Base-by-base conservation (phyloP, 1,140 invertebrate genomes). In the Arion vulgaris region DNA sequence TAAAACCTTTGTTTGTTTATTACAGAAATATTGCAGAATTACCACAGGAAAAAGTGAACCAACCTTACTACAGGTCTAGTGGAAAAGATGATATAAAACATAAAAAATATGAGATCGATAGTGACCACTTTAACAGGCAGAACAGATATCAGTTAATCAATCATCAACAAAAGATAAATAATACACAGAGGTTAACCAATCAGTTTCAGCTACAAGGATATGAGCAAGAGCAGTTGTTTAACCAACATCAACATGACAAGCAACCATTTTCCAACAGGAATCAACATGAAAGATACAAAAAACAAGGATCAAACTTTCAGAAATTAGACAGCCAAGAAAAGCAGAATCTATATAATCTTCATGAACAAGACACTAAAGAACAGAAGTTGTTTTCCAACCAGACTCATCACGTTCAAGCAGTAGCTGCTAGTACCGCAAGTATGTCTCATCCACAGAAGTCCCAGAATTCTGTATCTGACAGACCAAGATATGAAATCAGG, bases 401-500 rank as follows among this genome's bases (percentile, higher is more conserved):
- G 7, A 28, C 7, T 66, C 19, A 32, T 34, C 28, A n/a, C 28
- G 28, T 32, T 66, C n/a, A 28, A 66, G 62, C 62, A 66, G 28
- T 28, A 32, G 28, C 28, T 11, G 2, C 62, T 32, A 62, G 13
- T n/a, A 15, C 57, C 5, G n/a, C n/a, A 32, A 57, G 51, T 2
- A 19, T 26, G 23, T 7, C 19, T 66, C 62, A 66, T 28, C 32
- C 62, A 66, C 0, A 13, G 62, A 66, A 7, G 62, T 2, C 51
- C 9, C 51, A 57, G 51, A 2, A 7, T 28, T 32, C 62, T 11
- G 1, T 7, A 66, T 5, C 19, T 32, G 5, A 1, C 15, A 23
- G 77, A 13, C 77, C 77, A 36, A 79, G 38, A 32, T 79, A 53
- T 11, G 77, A 79, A 68, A 38, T 79, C 26, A 57, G 57, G 17